phyloP scores from a whole-genome alignment of 2,113 vertebrate species.

The Centropus bengalensis region DNA sequence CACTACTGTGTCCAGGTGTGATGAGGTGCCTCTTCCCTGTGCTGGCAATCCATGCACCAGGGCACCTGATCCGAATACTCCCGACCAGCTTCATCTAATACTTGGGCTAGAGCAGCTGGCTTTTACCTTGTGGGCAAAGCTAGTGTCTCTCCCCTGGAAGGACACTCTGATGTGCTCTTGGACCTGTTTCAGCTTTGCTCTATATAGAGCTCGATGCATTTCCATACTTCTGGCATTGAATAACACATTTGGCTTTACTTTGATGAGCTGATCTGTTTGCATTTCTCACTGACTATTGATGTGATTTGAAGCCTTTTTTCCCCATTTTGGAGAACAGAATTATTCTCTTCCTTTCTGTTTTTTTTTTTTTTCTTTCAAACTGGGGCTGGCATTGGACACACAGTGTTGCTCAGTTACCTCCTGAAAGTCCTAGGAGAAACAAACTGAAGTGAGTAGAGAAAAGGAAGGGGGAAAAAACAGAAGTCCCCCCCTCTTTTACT shows the following conservation, averaged over 20 bases:
- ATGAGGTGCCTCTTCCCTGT: background rate
- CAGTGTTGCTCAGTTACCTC: background rate
- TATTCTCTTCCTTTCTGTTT: background rate
- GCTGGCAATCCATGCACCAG: background rate
- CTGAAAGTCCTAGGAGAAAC: background rate
- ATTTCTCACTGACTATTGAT: background rate
- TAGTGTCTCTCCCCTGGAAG: background rate
- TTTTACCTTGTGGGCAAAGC: background rate
- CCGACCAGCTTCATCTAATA: background rate
- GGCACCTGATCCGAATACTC: background rate
- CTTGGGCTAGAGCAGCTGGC: background rate
- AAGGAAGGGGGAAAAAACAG: background rate
- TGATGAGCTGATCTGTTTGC: background rate
- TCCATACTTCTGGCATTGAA: background rate
- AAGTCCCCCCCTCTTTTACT: background rate
- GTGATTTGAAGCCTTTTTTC: background rate
- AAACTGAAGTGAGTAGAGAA: background rate
- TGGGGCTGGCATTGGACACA: background rate
- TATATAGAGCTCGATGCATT: background rate
- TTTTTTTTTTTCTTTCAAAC: background rate
- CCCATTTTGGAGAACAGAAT: background rate
- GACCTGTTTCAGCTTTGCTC: fast-evolving
- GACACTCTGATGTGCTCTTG: fast-evolving
- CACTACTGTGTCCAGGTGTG: fast-evolving
- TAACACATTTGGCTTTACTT: background rate